Evolutionary conservation across 1,140 invertebrate genomes (phyloP).

Genomic region (Phthorimaea operculella): DNA sequence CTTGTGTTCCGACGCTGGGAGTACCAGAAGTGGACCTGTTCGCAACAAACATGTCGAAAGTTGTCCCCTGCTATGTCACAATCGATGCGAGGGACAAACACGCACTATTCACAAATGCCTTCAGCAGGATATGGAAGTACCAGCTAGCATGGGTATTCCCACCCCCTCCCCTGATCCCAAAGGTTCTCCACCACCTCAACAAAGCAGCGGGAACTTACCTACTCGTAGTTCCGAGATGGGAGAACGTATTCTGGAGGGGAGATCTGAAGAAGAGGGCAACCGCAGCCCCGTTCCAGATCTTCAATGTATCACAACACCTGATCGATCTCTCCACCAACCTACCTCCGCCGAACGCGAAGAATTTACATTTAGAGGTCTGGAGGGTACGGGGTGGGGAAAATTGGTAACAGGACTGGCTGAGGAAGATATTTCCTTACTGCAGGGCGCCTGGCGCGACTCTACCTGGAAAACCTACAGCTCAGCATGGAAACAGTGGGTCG

Average conservation of each 20-base stretch:
- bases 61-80: slow-evolving; percentile 6
- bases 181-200: slow-evolving; percentile 9
- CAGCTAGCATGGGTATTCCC: slow-evolving; percentile 14
- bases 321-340: slow-evolving; percentile 1
- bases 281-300: slow-evolving; percentile 5
- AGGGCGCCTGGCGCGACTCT: slow-evolving; percentile 14
- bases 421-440: not conserved
- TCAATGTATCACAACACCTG: not conserved
- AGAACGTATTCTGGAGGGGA: slow-evolving; percentile 4
- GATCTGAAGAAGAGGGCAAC: not conserved
- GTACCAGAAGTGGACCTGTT: slow-evolving; percentile 11
- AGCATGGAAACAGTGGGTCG: slow-evolving; percentile 19
- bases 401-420: not conserved
- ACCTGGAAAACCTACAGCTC: slow-evolving; percentile 16
- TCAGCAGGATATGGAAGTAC: slow-evolving; percentile 20
- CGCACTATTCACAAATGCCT: slow-evolving; percentile 19
- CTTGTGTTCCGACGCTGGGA: slow-evolving; percentile 23
- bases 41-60: not conserved
- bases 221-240: slow-evolving; percentile 6
- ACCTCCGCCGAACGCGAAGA: not conserved
- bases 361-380: slow-evolving; percentile 9
- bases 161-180: slow-evolving; percentile 8
- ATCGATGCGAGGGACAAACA: slow-evolving; percentile 5
- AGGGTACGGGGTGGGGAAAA: slow-evolving; percentile 5
- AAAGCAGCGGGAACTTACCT: slow-evolving; percentile 1